Conservation (phyloP, 2,797 vertebrate species). For the Gallirallus australis region DNA sequence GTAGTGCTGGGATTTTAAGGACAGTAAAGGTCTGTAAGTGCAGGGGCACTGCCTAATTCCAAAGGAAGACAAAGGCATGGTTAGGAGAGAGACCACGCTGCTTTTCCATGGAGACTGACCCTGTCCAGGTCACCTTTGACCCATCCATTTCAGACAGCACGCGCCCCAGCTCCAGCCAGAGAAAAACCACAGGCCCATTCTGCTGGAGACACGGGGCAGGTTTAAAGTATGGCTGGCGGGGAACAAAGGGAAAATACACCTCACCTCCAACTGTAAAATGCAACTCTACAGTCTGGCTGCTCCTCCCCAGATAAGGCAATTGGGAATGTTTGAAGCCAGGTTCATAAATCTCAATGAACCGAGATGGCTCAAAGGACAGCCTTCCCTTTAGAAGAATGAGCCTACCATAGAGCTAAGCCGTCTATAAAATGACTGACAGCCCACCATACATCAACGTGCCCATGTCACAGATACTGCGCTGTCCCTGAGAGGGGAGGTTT, state of each 20-base stretch:
- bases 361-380: not conserved
- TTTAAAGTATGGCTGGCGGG: not conserved
- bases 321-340: not conserved
- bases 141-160: not conserved
- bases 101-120: not conserved
- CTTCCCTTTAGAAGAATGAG: not conserved
- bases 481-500: not conserved
- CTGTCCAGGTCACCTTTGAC: not conserved
- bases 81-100: not conserved
- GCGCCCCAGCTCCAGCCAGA: not conserved
- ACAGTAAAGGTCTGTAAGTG: not conserved
- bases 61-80: not conserved
- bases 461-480: not conserved
- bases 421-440: not conserved
- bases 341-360: not conserved
- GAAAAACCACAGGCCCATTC: not conserved
- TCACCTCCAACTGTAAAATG: not conserved
- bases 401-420: not conserved
- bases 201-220: not conserved
- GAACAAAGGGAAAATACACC: not conserved
- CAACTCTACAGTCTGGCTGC: not conserved
- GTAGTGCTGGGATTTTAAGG: not conserved
- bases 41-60: not conserved
- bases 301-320: not conserved
- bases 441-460: not conserved